Conservation (phyloP, 2,113 vertebrate species). For the Speoplatyrhinus poulsoni region DNA sequence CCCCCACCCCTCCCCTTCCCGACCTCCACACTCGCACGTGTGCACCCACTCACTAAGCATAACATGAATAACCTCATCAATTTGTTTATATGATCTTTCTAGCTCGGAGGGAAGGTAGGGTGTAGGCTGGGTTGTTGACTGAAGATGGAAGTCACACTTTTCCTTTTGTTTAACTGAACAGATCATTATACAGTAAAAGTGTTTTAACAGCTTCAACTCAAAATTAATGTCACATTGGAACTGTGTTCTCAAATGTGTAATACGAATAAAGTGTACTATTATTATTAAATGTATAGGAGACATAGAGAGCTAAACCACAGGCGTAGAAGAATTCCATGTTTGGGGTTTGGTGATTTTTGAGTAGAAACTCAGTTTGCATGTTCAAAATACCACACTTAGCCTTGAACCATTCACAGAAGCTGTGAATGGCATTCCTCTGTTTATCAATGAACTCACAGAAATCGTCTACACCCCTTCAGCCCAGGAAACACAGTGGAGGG, state of each 20-base stretch:
- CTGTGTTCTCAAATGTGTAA: too few species aligned
- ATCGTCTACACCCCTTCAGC: constrained; percentile 21
- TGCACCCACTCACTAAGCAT: too few species aligned
- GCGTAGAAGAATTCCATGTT: neutral
- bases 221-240: neutral
- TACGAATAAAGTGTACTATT: too few species aligned
- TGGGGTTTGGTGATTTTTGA: neutral
- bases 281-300: neutral
- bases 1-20: too few species aligned
- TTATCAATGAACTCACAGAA: constrained; percentile 35
- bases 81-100: too few species aligned
- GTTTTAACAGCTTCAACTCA: constrained; percentile 13
- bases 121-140: too few species aligned
- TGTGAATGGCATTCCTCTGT: constrained; percentile 42
- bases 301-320: neutral
- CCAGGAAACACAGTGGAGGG: constrained; percentile 28
- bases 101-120: too few species aligned
- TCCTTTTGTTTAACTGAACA: too few species aligned
- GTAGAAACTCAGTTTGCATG: neutral
- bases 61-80: too few species aligned
- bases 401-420: constrained; percentile 15
- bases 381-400: neutral
- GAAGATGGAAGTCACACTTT: too few species aligned
- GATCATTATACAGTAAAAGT: too few species aligned
- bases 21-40: too few species aligned